Conservation (phyloP, 2,888 invertebrate species). For the Balanococcus diminutus region DNA sequence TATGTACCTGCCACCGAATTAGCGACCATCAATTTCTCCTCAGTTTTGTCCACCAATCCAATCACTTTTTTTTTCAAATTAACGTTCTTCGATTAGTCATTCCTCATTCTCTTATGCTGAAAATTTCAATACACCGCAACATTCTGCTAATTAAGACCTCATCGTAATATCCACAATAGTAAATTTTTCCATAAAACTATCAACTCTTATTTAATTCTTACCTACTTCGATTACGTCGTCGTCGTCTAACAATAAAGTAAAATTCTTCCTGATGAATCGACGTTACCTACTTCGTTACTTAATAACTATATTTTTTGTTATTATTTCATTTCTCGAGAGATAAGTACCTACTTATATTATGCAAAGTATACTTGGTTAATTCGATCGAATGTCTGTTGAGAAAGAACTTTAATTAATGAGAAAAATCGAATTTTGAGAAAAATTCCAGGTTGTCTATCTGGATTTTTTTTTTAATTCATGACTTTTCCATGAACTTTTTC, state of each 20-base stretch:
- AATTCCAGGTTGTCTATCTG: too few species aligned
- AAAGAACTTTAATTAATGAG: too few species aligned
- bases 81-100: neutral
- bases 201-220: slow-evolving; percentile 1
- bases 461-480: too few species aligned
- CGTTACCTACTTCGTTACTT: neutral
- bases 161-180: neutral
- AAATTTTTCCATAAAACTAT: neutral
- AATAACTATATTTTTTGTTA: neutral
- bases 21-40: neutral
- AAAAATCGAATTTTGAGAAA: too few species aligned
- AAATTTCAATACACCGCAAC: neutral
- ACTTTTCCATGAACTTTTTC: too few species aligned
- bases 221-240: neutral
- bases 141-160: neutral
- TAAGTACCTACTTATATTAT: neutral
- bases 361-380: neutral
- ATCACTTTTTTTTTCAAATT: too few species aligned
- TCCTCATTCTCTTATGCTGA: neutral
- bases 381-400: too few species aligned
- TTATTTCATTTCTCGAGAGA: neutral
- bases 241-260: neutral
- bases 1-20: neutral
- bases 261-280: neutral
- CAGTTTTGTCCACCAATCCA: neutral